Conservation (phyloP, 2,888 invertebrate species). For the Eupithecia subumbrata region DNA sequence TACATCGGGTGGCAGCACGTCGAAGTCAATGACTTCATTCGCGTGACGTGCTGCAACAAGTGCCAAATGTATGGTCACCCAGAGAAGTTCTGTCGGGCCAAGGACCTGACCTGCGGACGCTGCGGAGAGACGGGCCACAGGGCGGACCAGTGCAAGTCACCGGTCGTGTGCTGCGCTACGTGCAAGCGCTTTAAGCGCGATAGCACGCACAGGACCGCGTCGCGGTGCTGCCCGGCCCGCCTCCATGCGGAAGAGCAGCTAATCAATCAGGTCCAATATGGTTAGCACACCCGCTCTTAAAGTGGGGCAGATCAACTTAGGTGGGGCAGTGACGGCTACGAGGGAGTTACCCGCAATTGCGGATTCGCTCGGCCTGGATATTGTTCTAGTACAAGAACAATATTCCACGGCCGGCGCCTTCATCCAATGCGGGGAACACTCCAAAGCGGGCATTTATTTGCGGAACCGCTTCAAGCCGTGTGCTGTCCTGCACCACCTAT, state of each 20-base stretch:
- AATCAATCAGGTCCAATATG: not conserved
- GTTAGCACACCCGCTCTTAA: not conserved
- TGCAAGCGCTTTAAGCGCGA: not conserved
- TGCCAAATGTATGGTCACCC: not conserved
- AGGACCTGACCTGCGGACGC: not conserved
- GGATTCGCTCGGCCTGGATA: not conserved
- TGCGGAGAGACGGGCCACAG: not conserved
- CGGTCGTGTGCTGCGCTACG: slow-evolving; percentile 50
- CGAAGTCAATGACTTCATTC: too few species aligned
- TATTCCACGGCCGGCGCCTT: not conserved
- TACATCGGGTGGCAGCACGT: not conserved
- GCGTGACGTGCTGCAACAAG: not conserved
- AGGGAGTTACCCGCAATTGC: not conserved
- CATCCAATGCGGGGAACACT: not conserved
- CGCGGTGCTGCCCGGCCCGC: not conserved
- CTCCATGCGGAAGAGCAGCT: not conserved
- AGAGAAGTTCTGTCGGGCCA: not conserved
- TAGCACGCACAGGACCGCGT: not conserved
- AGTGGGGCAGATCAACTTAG: not conserved
- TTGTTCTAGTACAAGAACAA: not conserved
- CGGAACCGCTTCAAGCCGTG: too few species aligned
- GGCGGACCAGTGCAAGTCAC: slow-evolving; percentile 48
- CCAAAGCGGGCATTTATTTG: not conserved
- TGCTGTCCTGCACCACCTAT: too few species aligned
- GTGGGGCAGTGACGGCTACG: slow-evolving; percentile 3